phyloP scores from a whole-genome alignment of 2,797 vertebrate genomes.

The Numenius phaeopus region DNA sequence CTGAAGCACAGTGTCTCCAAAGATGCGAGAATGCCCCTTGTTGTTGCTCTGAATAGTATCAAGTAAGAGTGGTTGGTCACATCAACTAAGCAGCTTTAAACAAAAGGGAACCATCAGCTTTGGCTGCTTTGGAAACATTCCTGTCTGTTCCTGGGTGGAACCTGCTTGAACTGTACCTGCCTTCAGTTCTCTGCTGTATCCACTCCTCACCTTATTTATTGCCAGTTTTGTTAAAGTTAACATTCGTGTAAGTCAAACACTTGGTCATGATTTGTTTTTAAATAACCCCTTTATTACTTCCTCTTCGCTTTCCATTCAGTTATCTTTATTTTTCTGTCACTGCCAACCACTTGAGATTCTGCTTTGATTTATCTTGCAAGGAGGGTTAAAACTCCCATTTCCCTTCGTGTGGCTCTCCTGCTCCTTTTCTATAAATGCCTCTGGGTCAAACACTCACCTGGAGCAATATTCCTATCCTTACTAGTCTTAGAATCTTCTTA shows the following conservation, averaged over 20 bases:
- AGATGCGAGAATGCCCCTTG: not conserved
- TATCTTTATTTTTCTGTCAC: not conserved
- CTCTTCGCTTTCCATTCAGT: slow-evolving; percentile 21
- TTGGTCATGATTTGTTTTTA: not conserved
- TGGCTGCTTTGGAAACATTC: not conserved
- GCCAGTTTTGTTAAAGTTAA: not conserved
- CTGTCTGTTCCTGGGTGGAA: not conserved
- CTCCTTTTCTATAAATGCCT: not conserved
- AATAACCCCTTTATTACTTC: slow-evolving; percentile 41
- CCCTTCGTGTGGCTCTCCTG: not conserved
- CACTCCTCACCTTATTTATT: not conserved
- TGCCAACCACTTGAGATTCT: slow-evolving; percentile 7
- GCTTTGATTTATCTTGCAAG: not conserved
- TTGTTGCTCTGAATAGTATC: not conserved
- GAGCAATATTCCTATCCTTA: not conserved
- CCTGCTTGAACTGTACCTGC: not conserved
- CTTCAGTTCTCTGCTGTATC: not conserved
- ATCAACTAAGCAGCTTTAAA: not conserved
- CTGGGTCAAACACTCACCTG: not conserved
- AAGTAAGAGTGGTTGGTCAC: not conserved
- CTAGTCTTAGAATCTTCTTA: not conserved
- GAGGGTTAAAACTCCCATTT: not conserved
- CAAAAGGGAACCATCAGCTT: not conserved
- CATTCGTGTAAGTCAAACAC: not conserved
- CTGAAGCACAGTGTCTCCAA: not conserved